Conservation (phyloP, 2,797 vertebrate genomes). For the Acestrorhynchus altus region DNA sequence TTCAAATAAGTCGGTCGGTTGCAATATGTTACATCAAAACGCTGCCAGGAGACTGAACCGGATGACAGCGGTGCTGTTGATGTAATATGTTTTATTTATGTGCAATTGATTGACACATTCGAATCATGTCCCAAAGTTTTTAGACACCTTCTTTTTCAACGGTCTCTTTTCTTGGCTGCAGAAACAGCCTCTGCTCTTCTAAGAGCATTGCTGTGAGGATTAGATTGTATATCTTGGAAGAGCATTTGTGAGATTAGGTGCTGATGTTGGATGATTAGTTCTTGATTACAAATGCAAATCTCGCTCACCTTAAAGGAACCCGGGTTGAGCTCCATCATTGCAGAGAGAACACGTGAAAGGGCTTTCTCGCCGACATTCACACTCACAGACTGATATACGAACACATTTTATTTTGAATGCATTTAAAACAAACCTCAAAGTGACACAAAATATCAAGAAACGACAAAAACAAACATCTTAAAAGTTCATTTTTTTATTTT, state of each 20-base stretch:
- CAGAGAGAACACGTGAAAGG: neutral
- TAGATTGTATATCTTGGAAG: neutral
- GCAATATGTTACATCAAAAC: neutral
- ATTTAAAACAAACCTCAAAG: too few species aligned
- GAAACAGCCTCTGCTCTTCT: neutral
- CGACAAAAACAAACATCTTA: too few species aligned
- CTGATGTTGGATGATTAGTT: neutral
- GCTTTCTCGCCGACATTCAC: too few species aligned
- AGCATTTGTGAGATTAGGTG: neutral
- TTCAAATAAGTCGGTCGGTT: neutral
- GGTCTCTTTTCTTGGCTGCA: neutral
- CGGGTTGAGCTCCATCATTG: neutral
- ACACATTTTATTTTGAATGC: too few species aligned
- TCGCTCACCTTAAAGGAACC: neutral
- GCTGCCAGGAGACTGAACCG: neutral
- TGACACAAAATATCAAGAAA: too few species aligned
- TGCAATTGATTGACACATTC: neutral
- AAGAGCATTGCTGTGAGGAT: neutral
- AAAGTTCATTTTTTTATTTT: too few species aligned
- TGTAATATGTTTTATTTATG: neutral
- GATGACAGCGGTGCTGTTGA: neutral
- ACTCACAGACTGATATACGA: too few species aligned
- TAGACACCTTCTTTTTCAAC: neutral
- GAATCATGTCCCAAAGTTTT: neutral
- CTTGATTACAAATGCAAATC: neutral